Conservation (phyloP, 2,888 invertebrate species). For the Cotesia congregata region DNA sequence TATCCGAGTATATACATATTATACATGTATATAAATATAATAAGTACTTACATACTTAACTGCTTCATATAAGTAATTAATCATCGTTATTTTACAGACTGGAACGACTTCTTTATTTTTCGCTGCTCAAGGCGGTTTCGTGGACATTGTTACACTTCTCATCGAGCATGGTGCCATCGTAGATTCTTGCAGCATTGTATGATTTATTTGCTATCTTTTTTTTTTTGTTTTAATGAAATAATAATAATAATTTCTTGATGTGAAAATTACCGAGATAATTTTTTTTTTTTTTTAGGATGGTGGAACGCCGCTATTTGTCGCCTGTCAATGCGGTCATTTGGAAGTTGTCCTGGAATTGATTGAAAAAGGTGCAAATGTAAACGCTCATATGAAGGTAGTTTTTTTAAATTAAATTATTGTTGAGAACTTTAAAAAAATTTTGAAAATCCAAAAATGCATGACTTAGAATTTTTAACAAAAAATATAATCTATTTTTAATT, state of each 20-base stretch:
- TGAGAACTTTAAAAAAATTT: no score
- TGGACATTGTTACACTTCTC: slow-evolving; percentile 84
- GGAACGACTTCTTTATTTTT: slow-evolving; percentile 95
- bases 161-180: slow-evolving; percentile 84
- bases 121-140: slow-evolving; percentile 92
- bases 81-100: slow-evolving; percentile 75
- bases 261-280: slow-evolving; percentile 20
- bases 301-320: slow-evolving; percentile 93
- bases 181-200: slow-evolving; percentile 84
- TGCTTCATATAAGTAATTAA: slow-evolving; percentile 5
- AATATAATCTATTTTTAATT: no score
- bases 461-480: no score
- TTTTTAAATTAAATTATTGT: no score
- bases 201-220: slow-evolving; percentile 54
- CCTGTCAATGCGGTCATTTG: slow-evolving; percentile 92
- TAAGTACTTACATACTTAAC: slow-evolving; percentile 66
- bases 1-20: slow-evolving; percentile 9
- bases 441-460: no score
- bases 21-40: slow-evolving; percentile 22
- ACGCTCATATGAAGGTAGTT: slow-evolving; percentile 86
- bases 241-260: slow-evolving; percentile 24
- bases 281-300: slow-evolving; percentile 80
- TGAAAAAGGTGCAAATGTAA: slow-evolving; percentile 84
- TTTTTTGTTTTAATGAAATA: slow-evolving; percentile 15
- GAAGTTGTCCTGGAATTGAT: slow-evolving; percentile 89